Conservation (phyloP, 2,113 vertebrate genomes). For the Baryphthengus martii region DNA sequence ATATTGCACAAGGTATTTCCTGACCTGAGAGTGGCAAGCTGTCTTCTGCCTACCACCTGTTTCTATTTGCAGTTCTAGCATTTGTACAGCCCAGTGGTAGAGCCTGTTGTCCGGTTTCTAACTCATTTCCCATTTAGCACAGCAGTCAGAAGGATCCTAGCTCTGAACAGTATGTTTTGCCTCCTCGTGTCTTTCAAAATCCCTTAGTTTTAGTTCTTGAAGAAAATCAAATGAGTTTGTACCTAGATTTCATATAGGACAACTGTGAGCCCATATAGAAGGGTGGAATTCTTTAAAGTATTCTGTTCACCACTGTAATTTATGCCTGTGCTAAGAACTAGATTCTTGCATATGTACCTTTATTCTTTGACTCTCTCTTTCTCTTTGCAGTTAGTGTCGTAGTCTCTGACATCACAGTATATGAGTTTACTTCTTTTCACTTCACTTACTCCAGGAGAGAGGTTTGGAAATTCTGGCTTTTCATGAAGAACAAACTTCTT, state of each 20-base stretch:
- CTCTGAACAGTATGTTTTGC: background rate
- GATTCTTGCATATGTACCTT: background rate
- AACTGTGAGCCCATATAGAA: background rate
- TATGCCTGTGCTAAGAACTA: background rate
- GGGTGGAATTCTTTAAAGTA: background rate
- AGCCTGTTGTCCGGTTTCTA: background rate
- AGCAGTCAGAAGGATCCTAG: background rate
- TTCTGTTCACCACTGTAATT: background rate
- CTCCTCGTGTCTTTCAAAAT: background rate
- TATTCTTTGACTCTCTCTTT: background rate
- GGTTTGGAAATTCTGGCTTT: background rate
- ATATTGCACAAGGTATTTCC: constrained; percentile 23
- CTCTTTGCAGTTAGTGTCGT: background rate
- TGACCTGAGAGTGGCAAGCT: background rate
- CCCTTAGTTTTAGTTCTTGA: background rate
- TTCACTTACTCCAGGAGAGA: background rate
- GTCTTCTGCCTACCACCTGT: constrained; percentile 23
- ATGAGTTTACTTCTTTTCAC: background rate
- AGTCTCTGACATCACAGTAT: background rate
- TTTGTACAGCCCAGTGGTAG: background rate
- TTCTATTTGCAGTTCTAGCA: constrained; percentile 35
- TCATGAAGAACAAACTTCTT: background rate
- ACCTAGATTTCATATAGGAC: background rate
- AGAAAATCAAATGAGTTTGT: background rate
- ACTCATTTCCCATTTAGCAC: background rate